Evolutionary conservation across 2,113 vertebrate genomes (phyloP), one percentile per base, ranked within the genome.

Genomic region (Megaptera novaeangliae): DNA sequence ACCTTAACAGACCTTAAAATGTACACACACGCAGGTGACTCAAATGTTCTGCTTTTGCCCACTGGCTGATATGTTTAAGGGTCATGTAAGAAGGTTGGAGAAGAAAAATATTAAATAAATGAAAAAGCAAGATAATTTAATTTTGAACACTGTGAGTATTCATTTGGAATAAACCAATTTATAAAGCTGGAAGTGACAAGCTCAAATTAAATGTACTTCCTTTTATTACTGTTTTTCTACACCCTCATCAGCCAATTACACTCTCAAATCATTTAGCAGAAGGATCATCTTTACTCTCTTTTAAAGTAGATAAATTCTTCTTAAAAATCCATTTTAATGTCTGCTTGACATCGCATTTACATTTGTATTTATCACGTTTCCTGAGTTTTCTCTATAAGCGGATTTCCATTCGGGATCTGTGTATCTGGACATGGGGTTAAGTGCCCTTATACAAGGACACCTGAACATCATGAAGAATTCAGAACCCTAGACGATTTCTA

Each of bases 81-180:
- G 29, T n/a, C 94, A 83, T 29, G 10, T 27, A 95, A 91, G 94
- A 41, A 72, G 63, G 17, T 11, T 55, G 34, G 59, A 95, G 93
- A 89, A 29, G 36, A 78, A 0, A 90, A 91, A 86, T 96, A 75
- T 23, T 75, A 89, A 95, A 91, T 93, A 95, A 72, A 72, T 55
- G 72, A 84, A 14, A 80, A 0, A 44, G 92, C 34, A 23, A 23
- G 25, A 9, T 95, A 69, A 97, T 96, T 97, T 95, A 66, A 85
- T 98, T 98, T 97, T 95, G 85, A 94, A 97, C 97, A 39, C 81
- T 64, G 84, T 88, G 39, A n/a, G 74, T 81, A 74, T 95, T 21
- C 88, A 59, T 96, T 98, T 97, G 90, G 72, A 97, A 95, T 95
- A 91, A 97, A 92, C 8, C 90, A 93, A 68, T 92, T 77, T 96